Evolutionary conservation across 2,113 vertebrate species (phyloP).

Genomic region (Cyrtonyx montezumae): DNA sequence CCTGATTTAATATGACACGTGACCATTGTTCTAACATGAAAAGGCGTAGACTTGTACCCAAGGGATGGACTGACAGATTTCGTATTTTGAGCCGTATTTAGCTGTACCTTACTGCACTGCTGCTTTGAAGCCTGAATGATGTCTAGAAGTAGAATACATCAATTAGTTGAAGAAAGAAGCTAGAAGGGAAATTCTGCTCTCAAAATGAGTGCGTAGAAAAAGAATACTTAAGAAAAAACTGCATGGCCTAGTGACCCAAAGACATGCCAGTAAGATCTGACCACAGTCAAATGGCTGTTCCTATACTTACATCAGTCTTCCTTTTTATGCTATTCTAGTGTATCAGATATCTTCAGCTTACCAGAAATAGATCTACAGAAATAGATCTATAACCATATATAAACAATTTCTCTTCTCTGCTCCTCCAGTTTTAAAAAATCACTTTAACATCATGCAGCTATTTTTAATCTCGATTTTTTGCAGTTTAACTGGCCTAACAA

Average conservation of each 20-base stretch:
- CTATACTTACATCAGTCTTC: slow-evolving; percentile 10
- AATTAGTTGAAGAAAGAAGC: not conserved
- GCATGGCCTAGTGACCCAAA: slow-evolving; percentile 25
- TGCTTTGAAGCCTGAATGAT: not conserved
- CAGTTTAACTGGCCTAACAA: slow-evolving; percentile 51
- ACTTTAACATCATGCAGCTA: slow-evolving; percentile 50
- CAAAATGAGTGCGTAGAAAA: not conserved
- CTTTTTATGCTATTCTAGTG: not conserved
- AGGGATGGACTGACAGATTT: not conserved
- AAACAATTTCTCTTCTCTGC: slow-evolving; percentile 39
- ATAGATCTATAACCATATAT: slow-evolving; percentile 65
- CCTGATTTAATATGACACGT: not conserved
- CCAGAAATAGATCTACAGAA: slow-evolving; percentile 61
- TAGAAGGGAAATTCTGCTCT: slow-evolving; percentile 2
- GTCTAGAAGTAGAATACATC: slow-evolving; percentile 6
- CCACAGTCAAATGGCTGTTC: not conserved
- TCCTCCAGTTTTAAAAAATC: slow-evolving; percentile 58
- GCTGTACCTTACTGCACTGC: not conserved
- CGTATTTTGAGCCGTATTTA: not conserved
- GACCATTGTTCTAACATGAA: not conserved
- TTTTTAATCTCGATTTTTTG: slow-evolving; percentile 62
- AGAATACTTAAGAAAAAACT: not conserved
- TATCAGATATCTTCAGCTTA: slow-evolving; percentile 30
- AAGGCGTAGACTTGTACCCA: not conserved
- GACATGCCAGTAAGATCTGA: not conserved